Evolutionary conservation across 2,797 vertebrate species (phyloP).

Genomic region (Diceros bicornis): DNA sequence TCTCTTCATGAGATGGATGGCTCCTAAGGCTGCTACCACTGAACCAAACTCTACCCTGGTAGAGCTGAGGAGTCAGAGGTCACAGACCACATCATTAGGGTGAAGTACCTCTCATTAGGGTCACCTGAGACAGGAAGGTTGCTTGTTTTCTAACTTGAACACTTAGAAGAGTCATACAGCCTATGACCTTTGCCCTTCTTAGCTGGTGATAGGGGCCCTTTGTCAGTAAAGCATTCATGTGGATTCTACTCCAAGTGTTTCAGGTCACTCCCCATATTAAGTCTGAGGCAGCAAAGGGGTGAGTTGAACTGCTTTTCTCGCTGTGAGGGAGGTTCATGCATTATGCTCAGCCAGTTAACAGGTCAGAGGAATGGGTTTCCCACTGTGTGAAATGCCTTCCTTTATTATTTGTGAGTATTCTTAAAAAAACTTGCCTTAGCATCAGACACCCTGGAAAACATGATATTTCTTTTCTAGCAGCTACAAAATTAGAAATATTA

Average conservation of each 20-base stretch:
- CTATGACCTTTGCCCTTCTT: conserved; percentile 44
- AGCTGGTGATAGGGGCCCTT: conserved; percentile 71
- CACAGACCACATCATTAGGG: conserved; percentile 25
- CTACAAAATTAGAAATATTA: conserved; percentile 75
- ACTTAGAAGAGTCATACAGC: conserved; percentile 62
- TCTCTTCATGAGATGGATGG: conserved; percentile 42
- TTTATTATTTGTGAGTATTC: conserved; percentile 55
- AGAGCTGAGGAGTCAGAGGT: conserved; percentile 42
- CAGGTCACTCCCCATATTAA: conserved; percentile 59
- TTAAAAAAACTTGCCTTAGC: neutral
- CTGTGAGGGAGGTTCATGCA: conserved; percentile 55
- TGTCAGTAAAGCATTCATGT: conserved; percentile 69
- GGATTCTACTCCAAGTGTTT: conserved; percentile 46
- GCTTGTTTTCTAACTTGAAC: conserved; percentile 77
- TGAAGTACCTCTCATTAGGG: conserved; percentile 40
- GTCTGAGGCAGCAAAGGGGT: conserved; percentile 48
- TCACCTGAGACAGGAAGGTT: conserved; percentile 68
- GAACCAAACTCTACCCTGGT: conserved; percentile 12
- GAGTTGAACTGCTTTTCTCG: conserved; percentile 22
- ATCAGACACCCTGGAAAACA: rapidly evolving
- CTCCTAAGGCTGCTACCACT: neutral
- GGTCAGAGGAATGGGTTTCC: conserved; percentile 17
- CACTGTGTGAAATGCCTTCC: conserved; percentile 45
- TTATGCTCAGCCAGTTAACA: conserved; percentile 73
- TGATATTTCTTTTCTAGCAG: neutral